A percentile compares a stretch with the other conserved stretches of the same genome.
These are phyloP conservation scores for Aphrocallistes beatrix DNA, from an alignment of 37 sponge, comb jelly and placozoan genomes.

Conservation along the genomic window DNA sequence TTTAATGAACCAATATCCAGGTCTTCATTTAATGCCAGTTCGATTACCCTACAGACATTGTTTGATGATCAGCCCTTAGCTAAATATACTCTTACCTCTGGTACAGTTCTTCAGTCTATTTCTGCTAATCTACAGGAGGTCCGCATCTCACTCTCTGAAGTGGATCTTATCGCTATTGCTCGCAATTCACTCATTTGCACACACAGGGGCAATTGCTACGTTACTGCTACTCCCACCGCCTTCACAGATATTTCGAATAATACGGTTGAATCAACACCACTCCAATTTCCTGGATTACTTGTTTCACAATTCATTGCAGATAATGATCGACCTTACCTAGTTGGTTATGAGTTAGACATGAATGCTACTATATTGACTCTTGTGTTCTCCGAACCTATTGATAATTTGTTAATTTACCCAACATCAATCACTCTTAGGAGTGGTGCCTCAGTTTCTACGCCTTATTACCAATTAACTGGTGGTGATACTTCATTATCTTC, in stretches of 20 bases:
- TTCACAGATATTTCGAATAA: slow-evolving; percentile 63
- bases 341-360: slow-evolving; percentile 55
- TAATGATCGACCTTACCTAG: slow-evolving; percentile 37
- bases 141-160: slow-evolving; percentile 31
- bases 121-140: neutral
- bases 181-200: slow-evolving; percentile 61
- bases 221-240: slow-evolving; percentile 26
- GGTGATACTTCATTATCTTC: slow-evolving; percentile 31
- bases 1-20: neutral
- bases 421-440: slow-evolving; percentile 40
- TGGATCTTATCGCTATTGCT: slow-evolving; percentile 43
- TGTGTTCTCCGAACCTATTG: slow-evolving; percentile 70
- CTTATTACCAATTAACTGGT: slow-evolving; percentile 34
- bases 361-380: slow-evolving; percentile 29
- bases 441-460: neutral
- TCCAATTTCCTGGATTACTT: slow-evolving; percentile 24
- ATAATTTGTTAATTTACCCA: slow-evolving; percentile 28
- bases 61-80: neutral
- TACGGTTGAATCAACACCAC: slow-evolving; percentile 9
- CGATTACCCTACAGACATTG: neutral
- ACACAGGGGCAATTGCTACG: slow-evolving; percentile 56
- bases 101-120: neutral
- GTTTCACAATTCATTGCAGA: slow-evolving; percentile 45
- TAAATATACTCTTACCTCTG: neutral
- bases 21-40: neutral